Evolutionary conservation across 1,140 invertebrate genomes (phyloP), one percentile per base, ranked within the genome.

Genomic region (Eurosta solidaginis): DNA sequence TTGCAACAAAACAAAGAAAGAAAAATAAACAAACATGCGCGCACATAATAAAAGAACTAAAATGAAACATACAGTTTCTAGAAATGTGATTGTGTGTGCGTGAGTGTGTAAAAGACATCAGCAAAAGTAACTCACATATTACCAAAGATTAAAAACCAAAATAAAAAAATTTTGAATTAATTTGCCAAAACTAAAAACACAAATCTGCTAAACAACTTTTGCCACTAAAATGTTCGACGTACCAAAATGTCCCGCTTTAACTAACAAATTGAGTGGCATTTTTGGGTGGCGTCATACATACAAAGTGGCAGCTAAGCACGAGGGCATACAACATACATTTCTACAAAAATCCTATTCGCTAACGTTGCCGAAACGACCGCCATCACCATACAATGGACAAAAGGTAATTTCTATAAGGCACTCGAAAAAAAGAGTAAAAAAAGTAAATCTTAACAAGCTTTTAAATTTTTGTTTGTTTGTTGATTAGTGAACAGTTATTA

Each of bases 261-360:
- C 92, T 9, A 92, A 93, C 82, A 94, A 94, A 86, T 81, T 94
- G 78, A 91, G 92, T 81, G 90, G 93, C 74, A 86, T 94, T 52
- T 93, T 94, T 81, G 92, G 92, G 47, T 94, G 93, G 92, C 89
- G 92, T 79, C 93, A 94, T 83, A 93, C 92, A 44, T 94, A 94
- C 85, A 92, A 93, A 73, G 92, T 94, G 78, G 91, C 93, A 82
- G 93, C 93, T 82, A 88, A 93, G 78, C 93, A 94, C 82, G 90
- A 91, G 84, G 91, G 91, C 80, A 89, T 93, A 73, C 87, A 91
- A 40, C 91, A 90, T 12, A 89, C 90, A 78, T 80, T 79, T 74
- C 77, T 80, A 36, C 86, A 88, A 73, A 88, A 88, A 81, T 87
- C 86, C 76, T 87, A 87, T 78, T 88, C 87, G 75, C 80, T 88